Evolutionary conservation across 2,797 vertebrate genomes (phyloP), one percentile per base, ranked within the genome.

Genomic region (Protonibea diacanthus): DNA sequence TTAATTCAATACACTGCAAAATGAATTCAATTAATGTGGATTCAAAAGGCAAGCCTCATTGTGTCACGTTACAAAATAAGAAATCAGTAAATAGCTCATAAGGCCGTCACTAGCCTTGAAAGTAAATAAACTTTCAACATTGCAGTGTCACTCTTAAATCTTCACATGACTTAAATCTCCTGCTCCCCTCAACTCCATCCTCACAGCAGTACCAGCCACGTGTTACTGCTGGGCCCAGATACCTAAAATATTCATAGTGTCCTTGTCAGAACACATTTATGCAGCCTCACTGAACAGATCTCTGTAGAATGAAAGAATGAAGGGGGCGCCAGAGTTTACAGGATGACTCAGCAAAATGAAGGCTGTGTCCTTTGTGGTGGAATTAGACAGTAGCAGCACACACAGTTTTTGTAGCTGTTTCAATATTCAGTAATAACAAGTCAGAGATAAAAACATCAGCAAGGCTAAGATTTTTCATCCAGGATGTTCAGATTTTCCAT

Each of bases 171-270:
- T 33, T 51, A 44, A 66, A 69, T 48, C 68, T 74, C 48, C 48
- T 60, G 52, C 59, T 72, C 64, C 44, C 33, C 17, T 86, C 20
- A 42, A 62, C 61, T 52, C 49, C 5, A 4, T 73, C 61, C 64
- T 70, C 76, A 74, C 71, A 78, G 83, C 82, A 66, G 79, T 21
- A 38, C 3, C 27, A 49, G 69, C 58, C 86, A 83, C 59, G 60
- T 90, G 91, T 78, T 74, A 40, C 72, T 75, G 86, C 81, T 25
- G 25, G 75, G 74, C 70, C 58, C 73, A 73, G 76, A 86, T 78
- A 87, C 73, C 81, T 94, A 87, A 93, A 94, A 94, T 91, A 94
- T 94, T 93, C 85, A 94, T 92, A 82, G 78, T 77, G 92, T 85
- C 80, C 89, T 84, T 92, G 91, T 95, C 92, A 90, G 89, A 91